Conservation (phyloP, 2,888 invertebrate genomes). For the Drosophila multiciliata region DNA sequence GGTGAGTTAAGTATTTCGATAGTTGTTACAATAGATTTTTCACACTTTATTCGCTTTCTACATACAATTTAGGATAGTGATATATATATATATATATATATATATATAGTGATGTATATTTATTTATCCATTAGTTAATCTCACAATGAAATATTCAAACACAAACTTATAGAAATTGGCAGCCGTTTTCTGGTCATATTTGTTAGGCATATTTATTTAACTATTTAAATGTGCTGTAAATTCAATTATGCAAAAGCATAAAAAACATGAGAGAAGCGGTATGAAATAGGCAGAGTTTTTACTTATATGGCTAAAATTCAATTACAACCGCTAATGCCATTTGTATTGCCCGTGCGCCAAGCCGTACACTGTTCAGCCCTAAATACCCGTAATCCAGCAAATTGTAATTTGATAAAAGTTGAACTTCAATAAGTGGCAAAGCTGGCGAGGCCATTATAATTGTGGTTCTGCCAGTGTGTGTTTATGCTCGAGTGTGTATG, state of each 20-base stretch:
- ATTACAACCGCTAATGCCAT: slow-evolving; percentile 81
- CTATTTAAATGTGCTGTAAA: slow-evolving; percentile 57
- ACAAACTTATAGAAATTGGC: slow-evolving; percentile 5
- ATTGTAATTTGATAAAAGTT: slow-evolving; percentile 80
- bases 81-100: too few relatives aligned
- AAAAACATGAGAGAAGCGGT: slow-evolving; percentile 7
- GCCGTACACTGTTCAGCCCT: slow-evolving; percentile 74
- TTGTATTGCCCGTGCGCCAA: slow-evolving; percentile 61
- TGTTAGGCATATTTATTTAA: slow-evolving; percentile 22
- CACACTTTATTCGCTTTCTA: neutral
- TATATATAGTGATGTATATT: slow-evolving; percentile 27
- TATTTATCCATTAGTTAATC: slow-evolving; percentile 18
- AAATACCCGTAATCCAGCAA: slow-evolving; percentile 80
- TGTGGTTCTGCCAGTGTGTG: slow-evolving; percentile 43
- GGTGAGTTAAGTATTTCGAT: slow-evolving; percentile 26
- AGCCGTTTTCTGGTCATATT: slow-evolving; percentile 23
- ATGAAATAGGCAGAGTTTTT: slow-evolving; percentile 5
- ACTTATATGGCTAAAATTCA: slow-evolving; percentile 65
- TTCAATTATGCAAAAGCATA: slow-evolving; percentile 59
- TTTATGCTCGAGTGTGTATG: slow-evolving; percentile 7
- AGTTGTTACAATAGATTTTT: neutral
- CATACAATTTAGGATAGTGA: neutral
- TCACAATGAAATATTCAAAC: slow-evolving; percentile 4
- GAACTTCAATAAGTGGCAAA: slow-evolving; percentile 73
- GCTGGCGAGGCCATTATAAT: slow-evolving; percentile 68